Conservation (phyloP, 2,797 vertebrate genomes). For the Danio aesculapii region DNA sequence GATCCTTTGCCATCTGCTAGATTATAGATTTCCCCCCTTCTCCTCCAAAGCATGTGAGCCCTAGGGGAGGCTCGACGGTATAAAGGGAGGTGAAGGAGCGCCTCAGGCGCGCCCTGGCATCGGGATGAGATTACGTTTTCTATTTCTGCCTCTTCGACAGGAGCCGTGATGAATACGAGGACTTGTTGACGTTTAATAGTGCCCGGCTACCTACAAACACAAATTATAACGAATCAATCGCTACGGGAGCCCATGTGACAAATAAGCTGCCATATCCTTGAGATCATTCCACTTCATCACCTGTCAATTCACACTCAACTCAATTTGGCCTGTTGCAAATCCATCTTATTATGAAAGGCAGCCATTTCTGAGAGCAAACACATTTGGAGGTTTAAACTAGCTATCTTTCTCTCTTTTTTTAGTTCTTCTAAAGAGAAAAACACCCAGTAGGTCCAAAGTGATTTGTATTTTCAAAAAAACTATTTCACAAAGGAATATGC, state of each 20-base stretch:
- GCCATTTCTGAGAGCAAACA: constrained; percentile 60
- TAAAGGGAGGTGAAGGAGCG: constrained; percentile 79
- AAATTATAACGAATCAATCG: constrained; percentile 80
- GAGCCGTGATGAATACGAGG: constrained; percentile 75
- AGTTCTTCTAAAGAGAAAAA: not conserved
- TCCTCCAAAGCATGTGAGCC: constrained; percentile 73
- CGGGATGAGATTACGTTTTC: constrained; percentile 80
- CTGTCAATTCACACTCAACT: constrained; percentile 74
- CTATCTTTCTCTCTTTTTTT: not conserved
- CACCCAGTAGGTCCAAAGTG: not conserved
- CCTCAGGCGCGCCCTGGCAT: constrained; percentile 74
- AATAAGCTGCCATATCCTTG: constrained; percentile 75
- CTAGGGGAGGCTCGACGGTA: constrained; percentile 78
- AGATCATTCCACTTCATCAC: constrained; percentile 76
- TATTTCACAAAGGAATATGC: not conserved
- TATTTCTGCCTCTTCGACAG: constrained; percentile 73
- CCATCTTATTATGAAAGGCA: constrained; percentile 72
- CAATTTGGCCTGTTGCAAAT: constrained; percentile 71
- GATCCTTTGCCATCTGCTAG: constrained; percentile 80
- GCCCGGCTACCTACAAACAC: constrained; percentile 76
- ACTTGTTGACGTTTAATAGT: constrained; percentile 81
- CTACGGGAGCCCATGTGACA: constrained; percentile 73
- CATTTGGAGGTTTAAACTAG: constrained; percentile 38
- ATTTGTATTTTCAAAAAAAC: not conserved
- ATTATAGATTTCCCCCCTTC: constrained; percentile 80